phyloP scores from a whole-genome alignment of 2,888 invertebrate species.

The Leucophenga maculata region DNA sequence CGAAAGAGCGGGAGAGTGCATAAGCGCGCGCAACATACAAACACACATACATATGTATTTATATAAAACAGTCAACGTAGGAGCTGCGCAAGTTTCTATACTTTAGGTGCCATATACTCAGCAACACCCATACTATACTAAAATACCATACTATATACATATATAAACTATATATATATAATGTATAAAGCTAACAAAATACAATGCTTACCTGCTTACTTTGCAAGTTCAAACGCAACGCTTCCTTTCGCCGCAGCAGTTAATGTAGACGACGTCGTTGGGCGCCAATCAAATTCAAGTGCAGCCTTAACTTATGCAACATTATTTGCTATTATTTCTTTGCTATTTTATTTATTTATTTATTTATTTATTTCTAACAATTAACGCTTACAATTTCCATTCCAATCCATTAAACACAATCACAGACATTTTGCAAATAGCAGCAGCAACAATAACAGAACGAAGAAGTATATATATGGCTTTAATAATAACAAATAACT shows the following conservation, averaged over 20 bases:
- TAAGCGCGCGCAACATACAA: conserved; percentile 1
- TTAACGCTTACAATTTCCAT: not conserved
- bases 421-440: conserved; percentile 6
- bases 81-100: conserved; percentile 54
- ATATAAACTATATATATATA: not conserved
- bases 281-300: conserved; percentile 61
- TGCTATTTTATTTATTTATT: conserved; percentile 33
- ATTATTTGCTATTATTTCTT: conserved; percentile 36
- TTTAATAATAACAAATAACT: conserved; percentile 15
- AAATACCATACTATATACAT: conserved; percentile 30
- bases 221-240: conserved; percentile 28
- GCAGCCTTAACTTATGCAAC: conserved; percentile 64
- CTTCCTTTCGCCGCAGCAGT: conserved; percentile 6
- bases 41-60: not conserved
- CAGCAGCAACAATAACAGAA: conserved; percentile 12
- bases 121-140: not conserved
- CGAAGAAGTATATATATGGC: not conserved
- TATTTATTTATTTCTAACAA: conserved; percentile 23
- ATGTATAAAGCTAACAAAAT: conserved; percentile 45
- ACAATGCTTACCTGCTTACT: conserved; percentile 45
- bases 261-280: conserved; percentile 51
- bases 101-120: conserved; percentile 28
- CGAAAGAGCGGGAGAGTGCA: not conserved
- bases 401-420: conserved; percentile 13
- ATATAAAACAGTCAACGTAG: not conserved